These are phyloP conservation scores for Acrocephalus kingi DNA, from an alignment of 2,113 vertebrate species.

Conservation along the genomic window DNA sequence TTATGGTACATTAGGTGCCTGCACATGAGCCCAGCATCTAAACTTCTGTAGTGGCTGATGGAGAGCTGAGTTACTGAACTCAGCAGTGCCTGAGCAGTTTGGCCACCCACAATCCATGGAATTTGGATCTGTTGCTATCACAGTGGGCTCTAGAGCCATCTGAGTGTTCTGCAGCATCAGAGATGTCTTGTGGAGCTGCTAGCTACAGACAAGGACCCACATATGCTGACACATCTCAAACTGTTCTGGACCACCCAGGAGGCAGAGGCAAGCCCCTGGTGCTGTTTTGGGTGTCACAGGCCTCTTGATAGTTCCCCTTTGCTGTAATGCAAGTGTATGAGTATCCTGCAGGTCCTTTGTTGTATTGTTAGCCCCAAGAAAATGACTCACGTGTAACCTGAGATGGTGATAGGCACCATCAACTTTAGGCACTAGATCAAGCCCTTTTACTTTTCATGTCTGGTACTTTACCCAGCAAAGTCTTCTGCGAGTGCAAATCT, in stretches of 20 bases:
- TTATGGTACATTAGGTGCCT: not conserved
- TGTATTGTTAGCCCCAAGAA: not conserved
- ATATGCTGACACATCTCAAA: not conserved
- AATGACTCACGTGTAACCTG: not conserved
- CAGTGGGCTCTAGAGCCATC: not conserved
- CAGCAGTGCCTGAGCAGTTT: not conserved
- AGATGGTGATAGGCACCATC: not conserved
- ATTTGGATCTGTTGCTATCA: not conserved
- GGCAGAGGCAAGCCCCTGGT: rapidly evolving
- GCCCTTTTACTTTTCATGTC: not conserved
- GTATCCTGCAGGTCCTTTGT: not conserved
- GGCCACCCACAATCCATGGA: rapidly evolving
- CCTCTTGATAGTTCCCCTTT: too few relatives aligned
- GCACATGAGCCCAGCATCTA: not conserved
- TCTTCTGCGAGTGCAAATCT: not conserved
- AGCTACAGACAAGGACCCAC: not conserved
- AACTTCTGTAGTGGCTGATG: not conserved
- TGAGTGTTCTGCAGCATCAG: not conserved
- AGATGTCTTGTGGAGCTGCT: not conserved
- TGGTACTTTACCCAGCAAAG: not conserved
- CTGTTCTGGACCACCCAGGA: not conserved
- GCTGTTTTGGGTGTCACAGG: not conserved
- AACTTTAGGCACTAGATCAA: not conserved
- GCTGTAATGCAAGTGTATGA: rapidly evolving
- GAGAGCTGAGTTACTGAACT: not conserved